These are phyloP conservation scores for Hassar affinis DNA, from an alignment of 2,113 vertebrate genomes.

Conservation along the genomic window DNA sequence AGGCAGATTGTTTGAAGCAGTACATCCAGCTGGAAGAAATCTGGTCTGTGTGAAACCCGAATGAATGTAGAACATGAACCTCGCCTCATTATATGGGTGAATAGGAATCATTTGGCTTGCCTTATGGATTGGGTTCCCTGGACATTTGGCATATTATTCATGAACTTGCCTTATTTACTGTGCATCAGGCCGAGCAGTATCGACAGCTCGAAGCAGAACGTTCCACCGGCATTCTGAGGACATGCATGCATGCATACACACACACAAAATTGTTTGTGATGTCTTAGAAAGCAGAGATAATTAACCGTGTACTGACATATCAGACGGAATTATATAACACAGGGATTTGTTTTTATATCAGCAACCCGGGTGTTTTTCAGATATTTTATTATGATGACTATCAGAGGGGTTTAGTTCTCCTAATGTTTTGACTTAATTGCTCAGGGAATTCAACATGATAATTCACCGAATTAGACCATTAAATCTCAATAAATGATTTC, in stretches of 20 bases:
- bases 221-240: background rate
- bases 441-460: background rate
- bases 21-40: background rate
- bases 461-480: background rate
- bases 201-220: background rate
- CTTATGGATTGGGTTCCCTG: background rate
- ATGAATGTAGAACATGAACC: background rate
- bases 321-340: background rate
- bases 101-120: background rate
- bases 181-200: background rate
- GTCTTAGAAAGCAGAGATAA: background rate
- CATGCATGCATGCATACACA: background rate
- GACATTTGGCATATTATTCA: background rate
- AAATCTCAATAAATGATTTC: background rate
- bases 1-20: background rate
- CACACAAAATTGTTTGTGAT: too few species aligned
- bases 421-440: background rate
- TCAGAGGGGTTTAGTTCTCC: background rate
- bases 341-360: too few species aligned
- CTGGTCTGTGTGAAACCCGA: conserved; percentile 13
- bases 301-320: background rate
- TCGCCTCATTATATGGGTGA: conserved; percentile 11
- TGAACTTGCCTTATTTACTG: background rate
- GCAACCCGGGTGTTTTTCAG: background rate
- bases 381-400: background rate